Percentiles rank a stretch among this genome's conserved stretches.
Conservation (phyloP, 2,888 invertebrate species). For the Tineola bisselliella region DNA sequence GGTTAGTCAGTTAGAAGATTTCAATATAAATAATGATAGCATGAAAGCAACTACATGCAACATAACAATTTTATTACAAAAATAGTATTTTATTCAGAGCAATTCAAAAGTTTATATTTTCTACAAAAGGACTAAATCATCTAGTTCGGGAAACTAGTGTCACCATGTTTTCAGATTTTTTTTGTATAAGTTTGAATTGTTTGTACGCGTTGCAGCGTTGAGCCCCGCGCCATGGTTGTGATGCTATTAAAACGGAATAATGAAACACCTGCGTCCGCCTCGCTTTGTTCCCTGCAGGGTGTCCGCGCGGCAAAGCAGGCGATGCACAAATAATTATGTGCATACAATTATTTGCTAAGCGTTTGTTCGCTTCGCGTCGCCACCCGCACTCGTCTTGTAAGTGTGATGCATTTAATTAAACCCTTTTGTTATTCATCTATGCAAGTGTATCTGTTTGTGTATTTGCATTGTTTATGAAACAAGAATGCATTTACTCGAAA, state of each 20-base stretch:
- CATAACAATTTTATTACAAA: too few species aligned
- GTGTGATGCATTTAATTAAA: constrained; percentile 12
- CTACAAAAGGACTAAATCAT: not conserved
- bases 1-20: too few species aligned
- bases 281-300: constrained; percentile 40
- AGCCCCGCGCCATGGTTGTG: constrained; percentile 32
- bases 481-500: not conserved
- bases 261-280: constrained; percentile 56
- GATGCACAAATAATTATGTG: constrained; percentile 64
- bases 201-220: constrained; percentile 18
- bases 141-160: not conserved
- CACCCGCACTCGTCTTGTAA: constrained; percentile 10
- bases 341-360: constrained; percentile 45
- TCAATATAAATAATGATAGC: too few species aligned
- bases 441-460: constrained; percentile 5
- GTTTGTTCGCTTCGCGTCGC: constrained; percentile 1
- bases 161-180: not conserved
- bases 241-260: constrained; percentile 62
- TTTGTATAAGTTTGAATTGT: not conserved
- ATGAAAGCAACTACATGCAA: too few species aligned
- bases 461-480: constrained; percentile 10
- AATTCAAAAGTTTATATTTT: not conserved
- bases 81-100: not conserved
- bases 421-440: constrained; percentile 13
- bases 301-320: constrained; percentile 45